A percentile compares a stretch with the other conserved stretches of the same genome.
Conservation (phyloP, 1,140 invertebrate genomes). For the Drosophila orena region DNA sequence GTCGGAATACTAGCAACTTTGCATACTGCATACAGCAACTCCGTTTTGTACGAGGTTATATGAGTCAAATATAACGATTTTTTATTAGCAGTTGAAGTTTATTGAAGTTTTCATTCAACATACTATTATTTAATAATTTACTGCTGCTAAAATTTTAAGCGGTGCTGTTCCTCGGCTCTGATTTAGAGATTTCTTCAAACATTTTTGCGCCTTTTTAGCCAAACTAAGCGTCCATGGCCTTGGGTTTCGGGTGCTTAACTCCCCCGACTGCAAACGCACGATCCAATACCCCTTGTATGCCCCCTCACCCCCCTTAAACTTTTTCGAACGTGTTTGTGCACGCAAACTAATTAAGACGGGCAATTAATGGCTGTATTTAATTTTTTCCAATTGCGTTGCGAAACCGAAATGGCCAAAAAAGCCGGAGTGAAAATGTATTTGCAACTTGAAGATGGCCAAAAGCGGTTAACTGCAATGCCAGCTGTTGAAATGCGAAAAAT, state of each 20-base stretch:
- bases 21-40: too few species aligned
- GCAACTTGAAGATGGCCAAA: slow-evolving; percentile 56
- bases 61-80: too few species aligned
- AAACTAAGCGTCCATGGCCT: slow-evolving; percentile 22
- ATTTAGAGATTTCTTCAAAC: slow-evolving; percentile 12
- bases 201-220: slow-evolving; percentile 6
- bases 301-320: background rate
- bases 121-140: too few species aligned
- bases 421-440: slow-evolving; percentile 64
- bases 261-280: slow-evolving; percentile 27
- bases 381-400: slow-evolving; percentile 32
- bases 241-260: slow-evolving; percentile 13
- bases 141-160: background rate
- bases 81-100: too few species aligned
- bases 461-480: slow-evolving; percentile 39
- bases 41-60: background rate
- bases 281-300: background rate
- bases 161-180: background rate
- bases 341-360: slow-evolving; percentile 48
- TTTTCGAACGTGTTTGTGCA: slow-evolving; percentile 21
- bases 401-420: slow-evolving; percentile 43
- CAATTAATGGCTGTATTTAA: slow-evolving; percentile 41
- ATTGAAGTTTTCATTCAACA: too few species aligned
- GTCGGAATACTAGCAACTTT: background rate
- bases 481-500: slow-evolving; percentile 4